Base-by-base conservation (phyloP, 2,888 invertebrate species). In the Pecten maximus region DNA sequence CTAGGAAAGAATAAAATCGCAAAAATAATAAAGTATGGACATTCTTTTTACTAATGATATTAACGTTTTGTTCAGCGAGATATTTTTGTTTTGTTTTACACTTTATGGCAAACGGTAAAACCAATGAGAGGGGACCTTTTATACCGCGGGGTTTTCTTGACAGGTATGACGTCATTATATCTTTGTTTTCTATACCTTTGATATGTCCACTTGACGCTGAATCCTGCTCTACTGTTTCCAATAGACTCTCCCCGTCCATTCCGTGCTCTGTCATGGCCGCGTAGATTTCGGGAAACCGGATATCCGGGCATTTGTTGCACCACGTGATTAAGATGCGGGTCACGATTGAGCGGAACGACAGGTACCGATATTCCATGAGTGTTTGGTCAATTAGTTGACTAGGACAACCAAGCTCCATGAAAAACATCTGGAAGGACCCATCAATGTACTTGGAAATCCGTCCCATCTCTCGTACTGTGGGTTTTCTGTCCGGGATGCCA, bases 311-410 rank as follows among this genome's bases (percentile, higher is more conserved):
- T 35, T 35, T 74, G 35, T 74, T 74, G 35, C 74, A 74, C 15
- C 28, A 74, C 74, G 35, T 10, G 74, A 74, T 74, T 16, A 74
- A 35, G 74, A 74, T 35, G 10, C 74, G 74, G 12, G 74, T 74
- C 23, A 74, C 74, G 74, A 74, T 74, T 35, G 74, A 74, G 35
- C 74, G 74, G 74, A 74, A 74, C 10, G 74, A 74, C 2, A 74
- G 74, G 74, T 74, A 74, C 15, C 74, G 74, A 35, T 74, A 74
- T 28, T 74, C 74, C 74, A 74, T 35, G 0, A 74, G 74, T 2
- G 74, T 74, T 35, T 74, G 74, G 74, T 74, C 74, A 74, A 74
- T 74, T 15, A 74, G 74, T 35, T 35, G 74, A 74, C 74, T 74
- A 4, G 74, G 74, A 74, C 74, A 74, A 28, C 74, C 74, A 28